phyloP scores from a whole-genome alignment of 1,140 invertebrate genomes.

The Sitobion miscanthi region DNA sequence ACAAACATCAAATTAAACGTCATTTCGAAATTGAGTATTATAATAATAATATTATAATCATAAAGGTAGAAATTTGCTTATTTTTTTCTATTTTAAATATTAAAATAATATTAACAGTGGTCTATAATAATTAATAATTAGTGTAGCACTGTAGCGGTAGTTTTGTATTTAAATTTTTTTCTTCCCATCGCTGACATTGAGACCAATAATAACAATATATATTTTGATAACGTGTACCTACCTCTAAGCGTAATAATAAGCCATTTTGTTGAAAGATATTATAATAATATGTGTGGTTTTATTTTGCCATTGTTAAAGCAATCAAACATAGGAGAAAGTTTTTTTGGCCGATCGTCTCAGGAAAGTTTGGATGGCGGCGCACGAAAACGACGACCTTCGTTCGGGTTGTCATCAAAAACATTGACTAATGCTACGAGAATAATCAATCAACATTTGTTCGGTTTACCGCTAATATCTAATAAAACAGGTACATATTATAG shows the following conservation, averaged over 20 bases:
- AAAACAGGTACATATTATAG: slow-evolving; percentile 53
- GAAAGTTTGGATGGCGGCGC: slow-evolving; percentile 64
- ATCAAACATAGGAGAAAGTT: slow-evolving; percentile 25
- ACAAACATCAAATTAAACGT: not conserved
- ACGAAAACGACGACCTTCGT: slow-evolving; percentile 65
- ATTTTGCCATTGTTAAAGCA: slow-evolving; percentile 58
- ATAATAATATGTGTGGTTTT: not conserved
- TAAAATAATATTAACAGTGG: not conserved
- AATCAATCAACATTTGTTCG: slow-evolving; percentile 78
- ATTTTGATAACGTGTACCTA: not conserved
- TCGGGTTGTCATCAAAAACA: slow-evolving; percentile 71
- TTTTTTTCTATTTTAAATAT: not conserved
- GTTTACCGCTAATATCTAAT: slow-evolving; percentile 62
- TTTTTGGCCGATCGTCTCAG: slow-evolving; percentile 63
- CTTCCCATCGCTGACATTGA: too few species aligned
- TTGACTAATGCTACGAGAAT: slow-evolving; percentile 72
- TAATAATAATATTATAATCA: not conserved
- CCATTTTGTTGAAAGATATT: not conserved
- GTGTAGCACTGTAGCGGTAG: not conserved
- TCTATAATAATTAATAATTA: too few species aligned
- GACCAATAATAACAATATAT: not conserved
- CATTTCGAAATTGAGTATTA: not conserved
- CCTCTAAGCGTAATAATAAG: not conserved
- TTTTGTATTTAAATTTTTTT: not conserved
- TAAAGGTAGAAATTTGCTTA: not conserved